Evolutionary conservation across 53 echinoderm and acorn worm species (phyloP).

Genomic region (Patiria pectinifera): DNA sequence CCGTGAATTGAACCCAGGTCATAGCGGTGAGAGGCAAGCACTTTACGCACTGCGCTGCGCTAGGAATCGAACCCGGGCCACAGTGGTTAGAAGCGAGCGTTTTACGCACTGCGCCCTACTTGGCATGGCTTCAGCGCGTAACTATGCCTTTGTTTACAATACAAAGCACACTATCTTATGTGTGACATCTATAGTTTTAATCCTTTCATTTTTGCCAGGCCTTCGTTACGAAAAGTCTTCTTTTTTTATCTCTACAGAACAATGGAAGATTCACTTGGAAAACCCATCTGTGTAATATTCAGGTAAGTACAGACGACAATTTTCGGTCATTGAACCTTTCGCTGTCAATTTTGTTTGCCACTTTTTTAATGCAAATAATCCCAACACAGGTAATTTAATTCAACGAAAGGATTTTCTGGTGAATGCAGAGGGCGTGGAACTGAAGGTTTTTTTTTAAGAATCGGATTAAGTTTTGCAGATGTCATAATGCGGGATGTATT

Average conservation of each 20-base stretch:
- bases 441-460: neutral
- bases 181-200: neutral
- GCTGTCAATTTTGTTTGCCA: neutral
- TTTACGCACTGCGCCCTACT: too few relatives aligned
- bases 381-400: neutral
- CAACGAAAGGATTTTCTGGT: neutral
- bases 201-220: neutral
- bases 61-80: too few relatives aligned
- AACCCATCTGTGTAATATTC: slow-evolving; percentile 95
- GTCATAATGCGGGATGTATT: neutral
- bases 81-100: too few relatives aligned
- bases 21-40: too few relatives aligned
- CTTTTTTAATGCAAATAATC: neutral
- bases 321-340: neutral
- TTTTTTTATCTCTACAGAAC: slow-evolving; percentile 65
- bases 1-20: too few relatives aligned
- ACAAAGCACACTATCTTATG: too few relatives aligned
- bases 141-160: too few relatives aligned
- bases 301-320: slow-evolving; percentile 70
- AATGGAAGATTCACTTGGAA: slow-evolving; percentile 94
- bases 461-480: neutral
- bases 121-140: too few relatives aligned
- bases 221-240: neutral
- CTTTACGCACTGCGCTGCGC: too few relatives aligned
- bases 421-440: neutral